Percentiles rank a stretch among this genome's conserved stretches.
phyloP scores from a whole-genome alignment of 2,888 invertebrate species.

The Parthenolecanium corni region DNA sequence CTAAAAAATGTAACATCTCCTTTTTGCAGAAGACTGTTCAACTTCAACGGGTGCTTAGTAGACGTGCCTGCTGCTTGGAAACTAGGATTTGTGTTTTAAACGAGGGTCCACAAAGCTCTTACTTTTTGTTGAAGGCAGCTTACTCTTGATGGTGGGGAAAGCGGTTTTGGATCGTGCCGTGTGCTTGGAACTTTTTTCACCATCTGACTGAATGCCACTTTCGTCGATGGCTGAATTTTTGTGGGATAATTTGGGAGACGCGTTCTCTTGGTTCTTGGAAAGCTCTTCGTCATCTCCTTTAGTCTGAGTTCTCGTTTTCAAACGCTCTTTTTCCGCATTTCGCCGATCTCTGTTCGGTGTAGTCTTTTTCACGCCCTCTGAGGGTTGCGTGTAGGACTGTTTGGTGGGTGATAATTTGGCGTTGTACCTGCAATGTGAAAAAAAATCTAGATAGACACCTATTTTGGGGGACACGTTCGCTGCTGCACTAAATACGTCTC shows the following conservation, averaged over 20 bases:
- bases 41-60: no score
- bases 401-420: slow-evolving; percentile 17
- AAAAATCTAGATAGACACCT: neutral
- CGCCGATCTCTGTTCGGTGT: slow-evolving; percentile 39
- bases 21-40: no score
- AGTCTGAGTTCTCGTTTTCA: slow-evolving; percentile 57
- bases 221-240: no score
- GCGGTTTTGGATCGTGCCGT: slow-evolving; percentile 30
- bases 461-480: no score
- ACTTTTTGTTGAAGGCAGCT: slow-evolving; percentile 17
- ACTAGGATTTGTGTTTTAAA: no score
- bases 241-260: no score
- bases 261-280: slow-evolving; percentile 5
- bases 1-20: no score
- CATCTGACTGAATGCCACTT: no score
- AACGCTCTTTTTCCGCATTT: slow-evolving; percentile 58
- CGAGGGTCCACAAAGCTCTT: neutral
- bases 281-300: slow-evolving; percentile 35
- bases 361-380: slow-evolving; percentile 20
- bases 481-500: no score
- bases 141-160: slow-evolving; percentile 33
- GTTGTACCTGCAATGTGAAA: slow-evolving; percentile 49
- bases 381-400: slow-evolving; percentile 5
- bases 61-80: no score
- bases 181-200: no score